Conservation (phyloP, 2,888 invertebrate genomes). For the Meganola albula region DNA sequence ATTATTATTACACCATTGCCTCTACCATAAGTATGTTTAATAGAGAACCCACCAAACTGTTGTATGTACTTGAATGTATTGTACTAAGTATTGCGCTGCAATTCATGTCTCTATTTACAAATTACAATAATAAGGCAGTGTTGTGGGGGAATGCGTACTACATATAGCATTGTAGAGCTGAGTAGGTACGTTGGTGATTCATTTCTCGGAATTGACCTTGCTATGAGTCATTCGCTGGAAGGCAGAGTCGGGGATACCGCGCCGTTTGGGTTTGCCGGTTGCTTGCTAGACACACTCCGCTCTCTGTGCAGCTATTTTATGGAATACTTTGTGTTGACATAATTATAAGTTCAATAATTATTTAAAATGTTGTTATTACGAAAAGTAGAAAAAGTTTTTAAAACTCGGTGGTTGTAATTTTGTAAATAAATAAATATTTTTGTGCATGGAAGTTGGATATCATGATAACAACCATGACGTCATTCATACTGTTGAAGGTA, state of each 20-base stretch:
- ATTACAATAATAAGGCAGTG: constrained; percentile 42
- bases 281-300: constrained; percentile 66
- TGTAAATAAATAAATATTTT: constrained; percentile 59
- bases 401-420: constrained; percentile 32
- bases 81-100: too few species aligned
- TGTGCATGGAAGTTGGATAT: constrained; percentile 67
- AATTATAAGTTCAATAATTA: constrained; percentile 30
- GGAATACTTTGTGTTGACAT: constrained; percentile 41
- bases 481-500: constrained; percentile 75
- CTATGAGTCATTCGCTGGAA: constrained; percentile 78
- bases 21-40: too few species aligned
- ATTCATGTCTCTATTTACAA: constrained; percentile 37
- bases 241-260: constrained; percentile 79
- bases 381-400: constrained; percentile 42
- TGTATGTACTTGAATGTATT: too few species aligned
- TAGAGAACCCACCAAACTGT: too few species aligned
- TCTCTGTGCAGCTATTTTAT: constrained; percentile 47
- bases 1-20: too few species aligned
- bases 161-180: constrained; percentile 70
- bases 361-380: constrained; percentile 48
- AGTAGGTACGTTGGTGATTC: constrained; percentile 73
- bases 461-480: constrained; percentile 78
- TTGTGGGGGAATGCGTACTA: constrained; percentile 64
- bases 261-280: constrained; percentile 76
- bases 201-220: constrained; percentile 79